Evolutionary conservation across 1,140 invertebrate genomes (phyloP), one percentile per base, ranked within the genome.

Genomic region (Globodera ellingtonae): DNA sequence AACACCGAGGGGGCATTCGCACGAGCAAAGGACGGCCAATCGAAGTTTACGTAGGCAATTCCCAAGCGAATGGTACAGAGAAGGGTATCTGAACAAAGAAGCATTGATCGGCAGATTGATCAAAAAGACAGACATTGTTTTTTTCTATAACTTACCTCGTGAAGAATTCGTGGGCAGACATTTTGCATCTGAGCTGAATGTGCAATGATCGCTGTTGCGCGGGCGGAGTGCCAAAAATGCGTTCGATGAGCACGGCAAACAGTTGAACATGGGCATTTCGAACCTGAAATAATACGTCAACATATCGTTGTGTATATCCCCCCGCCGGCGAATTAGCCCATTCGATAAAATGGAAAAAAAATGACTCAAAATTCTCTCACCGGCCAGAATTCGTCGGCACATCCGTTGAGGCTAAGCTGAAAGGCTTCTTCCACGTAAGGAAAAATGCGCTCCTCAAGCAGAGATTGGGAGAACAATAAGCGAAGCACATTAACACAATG

Each of bases 401-500:
- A 84, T 4, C 84, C 86, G 6, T 81, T 56, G 46, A 87, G 66
- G 1, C 81, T 73, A 6, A 84, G 59, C 9, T 56, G 71, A 46
- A 88, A 82, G 66, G 81, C 83, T 15, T 24, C 18, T 50, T 88
- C 86, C 13, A 83, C 67, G 24, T 76, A 75, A 46, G 50, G 74
- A 1, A 73, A 52, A 18, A 83, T 69, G 47, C 78, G 47, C 62
- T 87, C 79, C 4, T 79, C 69, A 9, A 88, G 66, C 8, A 15
- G n/a, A 15, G 75, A 71, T 50, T 81, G 79, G 44, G 81, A 52
- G 35, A 87, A 69, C 10, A 87, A 59, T 15, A 77, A 52, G 21
- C 79, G 78, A 50, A 88, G 78, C 10, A 87, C 82, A 72, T 87
- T 87, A 21, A 87, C 75, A 35, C 82, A 84, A 73, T 87, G 86